Evolutionary conservation across 2,888 invertebrate genomes (phyloP).

Genomic region (Amorpha juglandis): DNA sequence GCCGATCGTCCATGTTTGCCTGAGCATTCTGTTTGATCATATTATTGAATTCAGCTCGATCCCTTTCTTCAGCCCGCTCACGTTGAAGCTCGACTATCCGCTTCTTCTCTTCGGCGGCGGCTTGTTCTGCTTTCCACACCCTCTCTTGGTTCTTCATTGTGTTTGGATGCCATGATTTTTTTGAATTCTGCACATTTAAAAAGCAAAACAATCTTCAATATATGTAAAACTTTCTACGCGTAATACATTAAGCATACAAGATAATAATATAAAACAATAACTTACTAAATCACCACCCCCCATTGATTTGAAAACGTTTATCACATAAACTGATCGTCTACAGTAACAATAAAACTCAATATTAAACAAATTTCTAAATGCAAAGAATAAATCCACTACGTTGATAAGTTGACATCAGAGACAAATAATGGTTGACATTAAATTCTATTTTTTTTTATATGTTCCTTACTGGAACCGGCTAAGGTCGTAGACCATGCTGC

Average conservation of each 20-base stretch:
- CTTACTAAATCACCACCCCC: constrained; percentile 76
- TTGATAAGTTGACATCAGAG: no score
- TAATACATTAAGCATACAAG: neutral
- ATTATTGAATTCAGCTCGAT: constrained; percentile 86
- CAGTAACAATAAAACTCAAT: neutral
- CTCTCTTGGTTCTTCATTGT: constrained; percentile 90
- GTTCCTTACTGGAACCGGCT: no score
- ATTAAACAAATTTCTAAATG: no score
- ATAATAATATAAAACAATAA: neutral
- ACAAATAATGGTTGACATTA: no score
- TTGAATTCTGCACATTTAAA: constrained; percentile 84
- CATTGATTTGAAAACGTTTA: constrained; percentile 44
- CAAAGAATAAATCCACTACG: no score
- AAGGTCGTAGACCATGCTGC: no score
- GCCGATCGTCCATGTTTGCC: constrained; percentile 82
- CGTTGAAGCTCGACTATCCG: constrained; percentile 87
- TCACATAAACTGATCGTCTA: neutral
- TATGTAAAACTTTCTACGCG: no score
- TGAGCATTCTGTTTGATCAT: constrained; percentile 83
- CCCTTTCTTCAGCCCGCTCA: constrained; percentile 87
- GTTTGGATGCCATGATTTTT: constrained; percentile 92
- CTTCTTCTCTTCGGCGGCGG: constrained; percentile 87
- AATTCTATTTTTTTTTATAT: no score
- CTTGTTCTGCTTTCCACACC: constrained; percentile 91
- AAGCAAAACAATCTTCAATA: neutral